Conservation (phyloP, 2,113 vertebrate species). For the Sylvietta virens region DNA sequence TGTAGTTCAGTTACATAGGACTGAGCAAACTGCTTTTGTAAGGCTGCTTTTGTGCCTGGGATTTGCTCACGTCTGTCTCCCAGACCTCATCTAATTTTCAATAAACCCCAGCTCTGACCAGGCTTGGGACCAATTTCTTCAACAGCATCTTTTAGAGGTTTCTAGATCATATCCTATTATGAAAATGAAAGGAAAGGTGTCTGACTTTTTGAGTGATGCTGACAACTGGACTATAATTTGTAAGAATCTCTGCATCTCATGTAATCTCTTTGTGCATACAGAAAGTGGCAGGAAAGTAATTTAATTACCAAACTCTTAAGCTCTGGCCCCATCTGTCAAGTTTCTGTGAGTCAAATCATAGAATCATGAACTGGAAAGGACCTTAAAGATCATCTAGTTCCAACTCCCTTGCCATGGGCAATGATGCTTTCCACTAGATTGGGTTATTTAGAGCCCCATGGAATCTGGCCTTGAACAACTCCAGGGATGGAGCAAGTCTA, state of each 20-base stretch:
- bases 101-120: background rate
- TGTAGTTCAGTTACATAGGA: background rate
- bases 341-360: background rate
- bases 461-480: background rate
- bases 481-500: background rate
- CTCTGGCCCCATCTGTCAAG: background rate
- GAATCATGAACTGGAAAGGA: background rate
- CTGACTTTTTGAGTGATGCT: background rate
- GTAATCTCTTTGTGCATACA: background rate
- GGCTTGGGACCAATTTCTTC: background rate
- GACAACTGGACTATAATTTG: background rate
- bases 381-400: background rate
- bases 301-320: background rate
- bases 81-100: background rate
- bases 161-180: background rate
- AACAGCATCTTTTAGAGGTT: background rate
- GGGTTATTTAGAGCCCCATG: background rate
- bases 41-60: background rate
- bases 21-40: fast-evolving
- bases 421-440: background rate
- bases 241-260: background rate
- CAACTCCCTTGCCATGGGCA: background rate
- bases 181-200: background rate
- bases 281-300: background rate
- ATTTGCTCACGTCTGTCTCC: background rate